These are phyloP conservation scores for Protonibea diacanthus DNA, from an alignment of 2,797 vertebrate genomes.

Conservation along the genomic window DNA sequence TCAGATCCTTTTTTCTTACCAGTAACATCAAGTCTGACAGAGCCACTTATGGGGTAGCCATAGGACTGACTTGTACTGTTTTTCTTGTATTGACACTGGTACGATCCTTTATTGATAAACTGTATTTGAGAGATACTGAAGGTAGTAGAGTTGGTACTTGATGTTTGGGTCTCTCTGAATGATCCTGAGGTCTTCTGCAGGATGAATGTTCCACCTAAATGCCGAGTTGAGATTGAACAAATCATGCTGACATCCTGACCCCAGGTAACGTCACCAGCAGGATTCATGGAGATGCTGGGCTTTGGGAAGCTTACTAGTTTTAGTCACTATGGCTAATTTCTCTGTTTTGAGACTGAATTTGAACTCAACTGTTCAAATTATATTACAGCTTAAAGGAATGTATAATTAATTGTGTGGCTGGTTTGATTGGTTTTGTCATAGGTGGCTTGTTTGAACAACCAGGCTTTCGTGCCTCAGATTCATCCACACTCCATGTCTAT, in stretches of 20 bases:
- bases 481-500: too few species aligned
- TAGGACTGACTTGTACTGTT: fast-evolving
- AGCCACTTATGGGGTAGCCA: neutral
- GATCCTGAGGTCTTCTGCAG: constrained; percentile 7
- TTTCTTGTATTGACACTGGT: neutral
- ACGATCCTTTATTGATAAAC: too few species aligned
- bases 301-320: neutral
- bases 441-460: too few species aligned
- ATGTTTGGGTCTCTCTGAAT: neutral
- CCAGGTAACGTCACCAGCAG: neutral
- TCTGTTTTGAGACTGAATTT: too few species aligned
- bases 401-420: too few species aligned
- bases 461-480: too few species aligned
- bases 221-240: neutral
- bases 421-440: too few species aligned
- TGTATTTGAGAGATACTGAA: neutral
- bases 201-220: constrained; percentile 20
- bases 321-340: too few species aligned
- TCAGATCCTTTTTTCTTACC: neutral
- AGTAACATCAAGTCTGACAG: constrained; percentile 8
- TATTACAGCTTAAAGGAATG: too few species aligned
- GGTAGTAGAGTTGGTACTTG: neutral
- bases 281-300: constrained; percentile 24
- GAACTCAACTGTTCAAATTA: too few species aligned
- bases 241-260: neutral